Base-by-base conservation (phyloP, 1,140 invertebrate species). In the Thrips palmi region DNA sequence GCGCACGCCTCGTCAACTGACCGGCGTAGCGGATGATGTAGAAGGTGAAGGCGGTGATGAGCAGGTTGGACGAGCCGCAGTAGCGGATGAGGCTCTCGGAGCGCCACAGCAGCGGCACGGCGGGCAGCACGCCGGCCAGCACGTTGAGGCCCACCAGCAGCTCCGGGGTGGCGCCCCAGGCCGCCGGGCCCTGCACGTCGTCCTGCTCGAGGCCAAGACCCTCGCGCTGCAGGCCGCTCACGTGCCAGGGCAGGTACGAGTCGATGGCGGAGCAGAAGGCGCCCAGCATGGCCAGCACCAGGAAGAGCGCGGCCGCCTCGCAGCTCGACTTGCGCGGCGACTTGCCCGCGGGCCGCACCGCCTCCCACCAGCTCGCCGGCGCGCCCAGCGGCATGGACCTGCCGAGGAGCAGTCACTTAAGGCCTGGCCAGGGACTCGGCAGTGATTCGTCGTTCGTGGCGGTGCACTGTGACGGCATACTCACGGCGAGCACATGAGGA, bases 401-500 rank as follows among this genome's bases (percentile, higher is more conserved):
- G 68, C 65, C 14, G 52, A 58, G 37, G 61, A 44, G 4, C 48
- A 49, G 41, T 56, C 54, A 42, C 44, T 21, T 50, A 45, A 8
- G 46, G 47, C 8, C 44, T 6, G 37, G 44, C 17, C 41, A 39
- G 27, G 43, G 42, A 14, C 38, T 40, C 11, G 38, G 43, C 33
- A 46, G 45, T 0, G 81, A 85, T 56, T 86, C 81, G 0, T 81
- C 85, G 52, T 85, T 86, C 53, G 85, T 83, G 49, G 84, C 80
- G 4, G 82, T 85, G 59, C 81, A 77, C 47, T 80, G 84, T 58
- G 78, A 77, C 0, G 81, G 84, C 52, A 71, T 69, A 2, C 68
- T 75, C 53, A 17, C 74, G 54, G 57, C 72, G 23, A 4, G 37
- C 20, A 14, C 22, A 31, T 21, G 24, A 17, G 5, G 29, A 27